These are phyloP conservation scores for Syngnathus scovelli DNA, from an alignment of 2,113 vertebrate species.

Conservation along the genomic window DNA sequence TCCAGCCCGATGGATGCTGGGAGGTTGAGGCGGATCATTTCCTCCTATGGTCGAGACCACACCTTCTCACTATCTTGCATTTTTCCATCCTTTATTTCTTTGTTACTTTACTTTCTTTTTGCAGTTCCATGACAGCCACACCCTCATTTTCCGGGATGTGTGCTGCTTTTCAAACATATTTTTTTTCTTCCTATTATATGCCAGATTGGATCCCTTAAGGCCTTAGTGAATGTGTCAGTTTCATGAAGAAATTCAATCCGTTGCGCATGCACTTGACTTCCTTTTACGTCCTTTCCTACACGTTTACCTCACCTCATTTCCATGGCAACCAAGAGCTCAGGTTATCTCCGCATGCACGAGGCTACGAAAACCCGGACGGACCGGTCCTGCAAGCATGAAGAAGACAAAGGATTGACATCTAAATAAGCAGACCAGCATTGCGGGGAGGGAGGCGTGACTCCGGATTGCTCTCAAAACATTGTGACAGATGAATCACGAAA, in stretches of 20 bases:
- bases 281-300: background rate
- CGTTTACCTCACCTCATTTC: slow-evolving; percentile 42
- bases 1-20: slow-evolving; percentile 1
- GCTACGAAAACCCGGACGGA: slow-evolving; percentile 47
- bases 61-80: background rate
- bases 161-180: background rate
- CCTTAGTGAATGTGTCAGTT: background rate
- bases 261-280: background rate
- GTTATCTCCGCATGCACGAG: slow-evolving; percentile 48
- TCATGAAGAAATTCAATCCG: background rate
- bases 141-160: background rate
- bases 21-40: slow-evolving; percentile 15
- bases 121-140: background rate
- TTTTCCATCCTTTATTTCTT: no score
- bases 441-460: slow-evolving; percentile 45
- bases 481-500: slow-evolving; percentile 7
- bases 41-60: slow-evolving; percentile 10
- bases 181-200: background rate
- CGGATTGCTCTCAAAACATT: slow-evolving; percentile 2
- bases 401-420: slow-evolving; percentile 65
- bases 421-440: slow-evolving; percentile 25
- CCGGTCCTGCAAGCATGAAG: slow-evolving; percentile 50
- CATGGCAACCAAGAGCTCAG: slow-evolving; percentile 40
- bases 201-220: background rate
- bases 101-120: background rate